phyloP scores from a whole-genome alignment of 2,113 vertebrate species.

The Baryphthengus martii region DNA sequence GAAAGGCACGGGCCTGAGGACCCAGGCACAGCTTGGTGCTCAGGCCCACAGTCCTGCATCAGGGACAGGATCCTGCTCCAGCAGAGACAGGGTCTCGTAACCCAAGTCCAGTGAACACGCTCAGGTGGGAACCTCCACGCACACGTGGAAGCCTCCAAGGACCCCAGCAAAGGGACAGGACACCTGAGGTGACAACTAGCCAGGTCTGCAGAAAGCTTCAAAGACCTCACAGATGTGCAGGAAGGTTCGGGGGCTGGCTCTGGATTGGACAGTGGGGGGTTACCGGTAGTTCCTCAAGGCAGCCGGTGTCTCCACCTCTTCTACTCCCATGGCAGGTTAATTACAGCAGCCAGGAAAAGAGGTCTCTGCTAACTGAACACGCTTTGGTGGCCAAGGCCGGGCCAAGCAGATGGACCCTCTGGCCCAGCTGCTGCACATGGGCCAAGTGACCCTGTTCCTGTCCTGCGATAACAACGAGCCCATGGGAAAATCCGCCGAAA shows the following conservation, averaged over 20 bases:
- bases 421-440: neutral
- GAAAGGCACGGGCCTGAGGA: neutral
- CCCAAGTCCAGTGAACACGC: accelerated
- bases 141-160: neutral
- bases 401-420: neutral
- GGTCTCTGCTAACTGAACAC: neutral
- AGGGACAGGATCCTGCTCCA: neutral
- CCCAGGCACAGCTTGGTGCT: neutral
- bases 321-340: neutral
- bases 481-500: neutral
- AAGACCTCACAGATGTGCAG: neutral
- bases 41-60: neutral
- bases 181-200: neutral
- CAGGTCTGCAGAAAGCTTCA: neutral
- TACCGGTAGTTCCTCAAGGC: neutral
- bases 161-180: neutral
- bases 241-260: neutral
- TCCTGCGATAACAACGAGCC: neutral
- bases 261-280: too few species aligned
- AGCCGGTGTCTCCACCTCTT: neutral
- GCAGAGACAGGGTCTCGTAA: neutral
- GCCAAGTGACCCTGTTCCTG: neutral
- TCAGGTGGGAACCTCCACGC: neutral
- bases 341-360: neutral
- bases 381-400: neutral